phyloP scores from a whole-genome alignment of 2,113 vertebrate species.

The Otis tarda region DNA sequence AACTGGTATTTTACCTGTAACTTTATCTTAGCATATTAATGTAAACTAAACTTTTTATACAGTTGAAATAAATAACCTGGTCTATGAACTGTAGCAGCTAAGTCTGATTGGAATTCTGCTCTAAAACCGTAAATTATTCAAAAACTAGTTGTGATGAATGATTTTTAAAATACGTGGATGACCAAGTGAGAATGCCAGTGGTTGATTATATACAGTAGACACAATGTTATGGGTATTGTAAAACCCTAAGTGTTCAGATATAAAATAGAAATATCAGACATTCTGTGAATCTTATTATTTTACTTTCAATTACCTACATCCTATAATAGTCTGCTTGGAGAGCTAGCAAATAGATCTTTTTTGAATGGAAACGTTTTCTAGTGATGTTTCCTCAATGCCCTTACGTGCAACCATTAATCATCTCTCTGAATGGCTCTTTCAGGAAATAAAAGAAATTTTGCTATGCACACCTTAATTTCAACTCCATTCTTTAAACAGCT shows the following conservation, averaged over 20 bases:
- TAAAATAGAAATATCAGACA: conserved; percentile 9
- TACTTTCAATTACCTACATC: conserved; percentile 28
- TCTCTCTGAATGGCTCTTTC: background rate
- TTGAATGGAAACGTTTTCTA: conserved; percentile 23
- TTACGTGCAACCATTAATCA: conserved; percentile 18
- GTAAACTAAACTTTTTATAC: background rate
- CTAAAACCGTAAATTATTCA: conserved; percentile 8
- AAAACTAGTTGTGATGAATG: background rate
- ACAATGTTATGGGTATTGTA: background rate
- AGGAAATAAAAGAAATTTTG: background rate
- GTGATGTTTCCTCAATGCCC: conserved; percentile 14
- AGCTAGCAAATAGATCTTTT: conserved; percentile 7
- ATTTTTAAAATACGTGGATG: conserved; percentile 16
- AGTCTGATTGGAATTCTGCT: background rate
- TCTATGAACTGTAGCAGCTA: background rate
- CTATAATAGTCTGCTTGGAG: background rate
- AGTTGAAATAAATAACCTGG: background rate
- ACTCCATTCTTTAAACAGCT: background rate
- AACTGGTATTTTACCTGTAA: background rate
- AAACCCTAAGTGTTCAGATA: background rate
- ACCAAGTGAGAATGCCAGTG: background rate
- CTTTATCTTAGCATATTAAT: background rate
- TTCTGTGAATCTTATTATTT: conserved; percentile 11
- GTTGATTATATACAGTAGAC: conserved; percentile 13
- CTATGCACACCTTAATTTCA: background rate